phyloP scores from a whole-genome alignment of 1,140 invertebrate genomes.

The Aphelenchoides besseyi region DNA sequence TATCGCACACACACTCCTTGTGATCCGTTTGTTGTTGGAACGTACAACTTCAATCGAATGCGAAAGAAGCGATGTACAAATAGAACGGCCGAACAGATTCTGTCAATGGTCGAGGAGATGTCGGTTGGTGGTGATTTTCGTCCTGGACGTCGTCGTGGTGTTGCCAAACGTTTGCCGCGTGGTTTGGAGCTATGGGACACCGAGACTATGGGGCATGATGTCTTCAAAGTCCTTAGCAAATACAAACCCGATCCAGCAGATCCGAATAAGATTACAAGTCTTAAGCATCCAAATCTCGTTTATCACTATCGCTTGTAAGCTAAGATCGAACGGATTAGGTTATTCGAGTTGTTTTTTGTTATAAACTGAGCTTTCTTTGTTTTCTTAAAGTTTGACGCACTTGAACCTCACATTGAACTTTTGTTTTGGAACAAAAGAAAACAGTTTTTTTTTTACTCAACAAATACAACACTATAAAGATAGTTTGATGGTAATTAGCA shows the following conservation, averaged over 20 bases:
- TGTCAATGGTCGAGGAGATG: constrained; percentile 58
- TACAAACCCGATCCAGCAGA: constrained; percentile 53
- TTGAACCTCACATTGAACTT: too few species aligned
- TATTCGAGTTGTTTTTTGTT: background rate
- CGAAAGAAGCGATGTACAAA: constrained; percentile 43
- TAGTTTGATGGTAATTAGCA: too few species aligned
- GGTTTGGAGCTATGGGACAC: constrained; percentile 54
- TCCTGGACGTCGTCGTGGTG: constrained; percentile 44
- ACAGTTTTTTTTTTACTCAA: too few species aligned
- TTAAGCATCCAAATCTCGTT: constrained; percentile 35
- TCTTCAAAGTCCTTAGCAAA: constrained; percentile 54
- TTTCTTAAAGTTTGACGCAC: too few species aligned
- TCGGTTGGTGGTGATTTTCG: constrained; percentile 56
- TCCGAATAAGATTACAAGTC: constrained; percentile 14
- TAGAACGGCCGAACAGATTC: constrained; percentile 48
- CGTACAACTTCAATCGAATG: constrained; percentile 47
- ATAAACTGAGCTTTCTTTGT: background rate
- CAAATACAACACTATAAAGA: too few species aligned
- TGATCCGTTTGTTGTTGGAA: constrained; percentile 58
- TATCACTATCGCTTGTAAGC: background rate
- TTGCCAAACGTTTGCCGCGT: constrained; percentile 51
- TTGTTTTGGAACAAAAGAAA: too few species aligned
- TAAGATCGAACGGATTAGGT: background rate
- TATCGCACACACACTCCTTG: constrained; percentile 43
- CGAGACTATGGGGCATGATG: constrained; percentile 59